These are phyloP conservation scores for Cepaea hortensis DNA, from an alignment of 2,888 invertebrate genomes.

Conservation along the genomic window DNA sequence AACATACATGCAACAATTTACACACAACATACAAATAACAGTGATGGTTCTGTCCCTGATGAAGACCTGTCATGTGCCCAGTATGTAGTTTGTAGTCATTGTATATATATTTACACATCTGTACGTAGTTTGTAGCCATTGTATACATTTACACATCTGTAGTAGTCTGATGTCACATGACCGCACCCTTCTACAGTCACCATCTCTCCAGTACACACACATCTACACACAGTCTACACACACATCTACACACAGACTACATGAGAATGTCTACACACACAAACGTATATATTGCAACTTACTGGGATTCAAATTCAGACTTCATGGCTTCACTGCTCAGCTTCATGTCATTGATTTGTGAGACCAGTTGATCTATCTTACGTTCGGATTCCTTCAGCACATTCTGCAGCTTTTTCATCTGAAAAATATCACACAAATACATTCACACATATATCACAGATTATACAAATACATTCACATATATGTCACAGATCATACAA, in stretches of 20 bases:
- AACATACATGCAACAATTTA: too few relatives aligned
- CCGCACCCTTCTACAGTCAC: not conserved
- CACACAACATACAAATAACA: too few relatives aligned
- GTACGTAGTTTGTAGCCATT: too few relatives aligned
- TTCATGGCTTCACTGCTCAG: slow-evolving; percentile 62
- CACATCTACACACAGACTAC: not conserved
- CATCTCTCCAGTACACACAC: too few relatives aligned
- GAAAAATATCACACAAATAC: slow-evolving; percentile 21
- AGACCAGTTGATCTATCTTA: slow-evolving; percentile 64
- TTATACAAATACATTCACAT: too few relatives aligned
- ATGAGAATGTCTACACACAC: not conserved
- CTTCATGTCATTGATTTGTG: slow-evolving; percentile 60
- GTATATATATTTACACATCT: too few relatives aligned
- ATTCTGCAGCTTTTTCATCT: slow-evolving; percentile 68
- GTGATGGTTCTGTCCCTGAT: too few relatives aligned
- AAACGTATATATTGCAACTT: slow-evolving; percentile 60
- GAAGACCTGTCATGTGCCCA: too few relatives aligned
- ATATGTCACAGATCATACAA: too few relatives aligned
- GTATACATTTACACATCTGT: too few relatives aligned
- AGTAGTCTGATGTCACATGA: too few relatives aligned
- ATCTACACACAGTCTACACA: not conserved
- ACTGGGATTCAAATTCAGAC: slow-evolving; percentile 65
- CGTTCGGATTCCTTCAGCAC: slow-evolving; percentile 70
- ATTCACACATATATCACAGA: not conserved
- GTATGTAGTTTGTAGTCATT: too few relatives aligned